Evolutionary conservation across 2,113 vertebrate species (phyloP).

Genomic region (Empidonax traillii): DNA sequence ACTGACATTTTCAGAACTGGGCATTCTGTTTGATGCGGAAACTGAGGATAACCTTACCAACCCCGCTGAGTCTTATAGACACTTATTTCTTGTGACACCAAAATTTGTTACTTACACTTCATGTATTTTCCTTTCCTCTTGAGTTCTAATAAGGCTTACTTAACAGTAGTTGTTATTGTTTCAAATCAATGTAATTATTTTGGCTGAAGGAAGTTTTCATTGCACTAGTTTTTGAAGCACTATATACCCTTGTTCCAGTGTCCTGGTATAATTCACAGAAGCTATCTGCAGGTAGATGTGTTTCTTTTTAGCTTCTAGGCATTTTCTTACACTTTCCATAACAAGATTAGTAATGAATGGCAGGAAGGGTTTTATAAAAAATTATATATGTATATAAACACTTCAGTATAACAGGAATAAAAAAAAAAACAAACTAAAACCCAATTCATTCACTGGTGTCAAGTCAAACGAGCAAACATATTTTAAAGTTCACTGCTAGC

Average conservation of each 20-base stretch:
- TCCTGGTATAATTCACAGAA: not conserved
- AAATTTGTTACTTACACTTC: not conserved
- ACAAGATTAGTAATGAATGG: not conserved
- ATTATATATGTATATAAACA: not conserved
- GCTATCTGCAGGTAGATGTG: not conserved
- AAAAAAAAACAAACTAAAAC: not conserved
- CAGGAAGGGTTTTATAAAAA: not conserved
- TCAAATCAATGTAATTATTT: not conserved
- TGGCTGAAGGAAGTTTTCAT: not conserved
- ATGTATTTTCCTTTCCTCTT: not conserved
- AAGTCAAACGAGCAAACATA: not conserved
- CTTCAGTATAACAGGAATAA: not conserved
- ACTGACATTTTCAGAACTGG: not conserved
- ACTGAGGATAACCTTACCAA: not conserved
- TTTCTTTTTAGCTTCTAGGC: not conserved
- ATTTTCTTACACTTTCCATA: not conserved
- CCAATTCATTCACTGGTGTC: not conserved
- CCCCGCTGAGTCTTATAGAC: not conserved
- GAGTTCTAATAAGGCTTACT: not conserved
- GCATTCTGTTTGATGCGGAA: not conserved
- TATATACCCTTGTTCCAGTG: not conserved
- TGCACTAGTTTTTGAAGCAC: not conserved
- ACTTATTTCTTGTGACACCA: not conserved
- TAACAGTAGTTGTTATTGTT: not conserved
- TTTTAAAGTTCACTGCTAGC: not conserved